Base-by-base conservation (phyloP, 1,140 invertebrate genomes). In the Lordiphosa clarofinis region DNA sequence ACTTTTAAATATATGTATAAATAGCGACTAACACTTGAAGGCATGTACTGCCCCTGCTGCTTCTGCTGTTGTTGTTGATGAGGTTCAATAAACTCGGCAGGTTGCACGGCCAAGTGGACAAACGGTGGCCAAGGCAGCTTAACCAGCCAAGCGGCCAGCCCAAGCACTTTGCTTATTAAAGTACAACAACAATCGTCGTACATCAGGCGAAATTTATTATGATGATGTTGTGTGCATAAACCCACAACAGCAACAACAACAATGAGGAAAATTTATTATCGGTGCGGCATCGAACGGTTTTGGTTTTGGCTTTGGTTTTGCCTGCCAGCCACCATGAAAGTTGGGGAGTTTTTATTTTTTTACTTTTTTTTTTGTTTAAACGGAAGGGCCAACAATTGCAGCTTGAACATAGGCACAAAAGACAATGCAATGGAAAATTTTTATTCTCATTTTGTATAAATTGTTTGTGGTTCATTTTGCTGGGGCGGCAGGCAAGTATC, bases 191-290 rank as follows among this genome's bases (percentile, higher is more conserved):
- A 48, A 66, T 58, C 65, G 59, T 49, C 60, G 55, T 70, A 79
- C 75, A 81, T 79, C 76, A 82, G 64, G 73, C 68, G 64, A 82
- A 84, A 84, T 84, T 82, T 82, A 82, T 82, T 82, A 84, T 82
- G 68, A 82, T 82, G 76, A 76, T 82, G 72, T 82, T 81, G 76
- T 81, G 72, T 81, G 73, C 58, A 75, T 71, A 67, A 63, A 48
- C 48, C 56, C 58, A 44, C 60, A 62, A 47, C 66, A 71, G 50
- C 47, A 59, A 35, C 63, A 64, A 15, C 64, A 81, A 81, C 75
- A 81, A 81, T 81, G 79, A 82, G 76, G 61, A 70, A 81, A 81
- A 81, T 82, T 82, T 84, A 82, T 82, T 78, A 82, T 82, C 78
- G 73, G 68, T 69, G 73, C 68, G 56, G 76, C 76, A 82, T 82